A percentile compares a stretch with the other conserved stretches of the same genome.
Evolutionary conservation across 1,140 invertebrate genomes (phyloP).

Genomic region (Ericerus pela): DNA sequence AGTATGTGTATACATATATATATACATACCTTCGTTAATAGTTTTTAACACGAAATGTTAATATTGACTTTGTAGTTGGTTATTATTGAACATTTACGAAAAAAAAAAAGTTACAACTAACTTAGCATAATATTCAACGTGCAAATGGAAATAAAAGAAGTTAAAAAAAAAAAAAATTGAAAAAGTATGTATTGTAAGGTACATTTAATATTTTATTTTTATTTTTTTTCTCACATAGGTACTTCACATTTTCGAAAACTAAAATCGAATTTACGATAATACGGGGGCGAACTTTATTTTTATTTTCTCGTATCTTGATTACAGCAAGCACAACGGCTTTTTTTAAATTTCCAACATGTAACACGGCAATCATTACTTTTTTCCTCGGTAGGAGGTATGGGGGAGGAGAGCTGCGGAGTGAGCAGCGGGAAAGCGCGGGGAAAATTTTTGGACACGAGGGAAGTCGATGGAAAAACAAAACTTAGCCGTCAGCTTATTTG

Average conservation of each 20-base stretch:
- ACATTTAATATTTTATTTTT: constrained; percentile 10
- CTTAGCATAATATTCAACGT: constrained; percentile 1
- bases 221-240: background rate
- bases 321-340: background rate
- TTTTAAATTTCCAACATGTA: too few relatives aligned
- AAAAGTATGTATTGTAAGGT: background rate
- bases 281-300: background rate
- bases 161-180: too few relatives aligned
- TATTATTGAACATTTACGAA: constrained; percentile 10
- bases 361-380: too few relatives aligned
- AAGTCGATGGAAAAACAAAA: too few relatives aligned
- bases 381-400: too few relatives aligned
- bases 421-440: too few relatives aligned
- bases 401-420: too few relatives aligned
- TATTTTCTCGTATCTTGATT: background rate
- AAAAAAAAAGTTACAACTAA: background rate
- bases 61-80: constrained; percentile 10
- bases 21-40: constrained; percentile 9
- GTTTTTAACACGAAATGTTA: constrained; percentile 12
- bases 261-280: constrained; percentile 5
- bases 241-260: too few relatives aligned
- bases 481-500: too few relatives aligned
- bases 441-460: too few relatives aligned
- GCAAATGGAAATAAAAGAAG: too few relatives aligned
- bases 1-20: too few relatives aligned